Evolutionary conservation across 2,888 invertebrate species (phyloP).

Genomic region (Acanthosepion pharaonis): DNA sequence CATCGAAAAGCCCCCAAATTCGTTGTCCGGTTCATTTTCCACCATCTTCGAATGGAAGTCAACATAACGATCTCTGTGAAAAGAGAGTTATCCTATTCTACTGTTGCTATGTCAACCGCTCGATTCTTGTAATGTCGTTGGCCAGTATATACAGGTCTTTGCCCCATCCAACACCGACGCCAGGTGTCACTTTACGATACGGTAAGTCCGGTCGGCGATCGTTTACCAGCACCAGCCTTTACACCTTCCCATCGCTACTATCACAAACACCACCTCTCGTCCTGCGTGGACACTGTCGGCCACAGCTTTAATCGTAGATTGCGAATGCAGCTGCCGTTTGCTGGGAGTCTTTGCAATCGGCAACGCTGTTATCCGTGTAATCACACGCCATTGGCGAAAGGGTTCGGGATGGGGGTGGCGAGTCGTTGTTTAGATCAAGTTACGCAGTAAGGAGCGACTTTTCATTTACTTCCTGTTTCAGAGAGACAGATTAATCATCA

Average conservation of each 20-base stretch:
- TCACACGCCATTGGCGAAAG: neutral
- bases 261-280: neutral
- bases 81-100: neutral
- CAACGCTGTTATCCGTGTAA: neutral
- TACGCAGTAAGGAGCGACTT: neutral
- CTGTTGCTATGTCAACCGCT: neutral
- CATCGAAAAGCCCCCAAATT: neutral
- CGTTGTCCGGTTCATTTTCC: neutral
- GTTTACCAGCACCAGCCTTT: neutral
- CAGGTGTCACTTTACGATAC: constrained; percentile 23
- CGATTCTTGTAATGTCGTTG: neutral
- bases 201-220: neutral
- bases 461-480: constrained; percentile 20
- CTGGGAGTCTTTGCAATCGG: neutral
- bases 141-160: neutral
- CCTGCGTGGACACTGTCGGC: neutral
- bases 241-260: neutral
- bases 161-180: neutral
- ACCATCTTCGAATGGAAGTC: neutral
- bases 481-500: neutral
- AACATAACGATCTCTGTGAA: neutral
- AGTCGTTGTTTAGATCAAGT: neutral
- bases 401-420: neutral
- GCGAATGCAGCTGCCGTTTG: neutral
- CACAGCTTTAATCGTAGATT: neutral